Evolutionary conservation across 2,888 invertebrate species (phyloP).

Genomic region (Epinotia brunnichana): DNA sequence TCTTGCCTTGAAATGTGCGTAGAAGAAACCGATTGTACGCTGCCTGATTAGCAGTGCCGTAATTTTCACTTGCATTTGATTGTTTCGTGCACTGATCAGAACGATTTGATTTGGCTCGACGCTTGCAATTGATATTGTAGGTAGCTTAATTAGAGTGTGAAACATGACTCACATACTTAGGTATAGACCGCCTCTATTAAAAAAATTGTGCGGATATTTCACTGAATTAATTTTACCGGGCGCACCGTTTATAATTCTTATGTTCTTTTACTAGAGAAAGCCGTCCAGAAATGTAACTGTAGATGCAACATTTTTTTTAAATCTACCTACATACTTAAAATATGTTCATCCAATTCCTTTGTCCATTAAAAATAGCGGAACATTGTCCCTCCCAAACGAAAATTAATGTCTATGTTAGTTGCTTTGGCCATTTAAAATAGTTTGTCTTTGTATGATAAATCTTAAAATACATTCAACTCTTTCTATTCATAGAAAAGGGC

Average conservation of each 20-base stretch:
- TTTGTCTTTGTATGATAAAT: conserved; percentile 23
- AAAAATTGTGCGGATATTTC: conserved; percentile 51
- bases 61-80: conserved; percentile 64
- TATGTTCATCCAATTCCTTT: conserved; percentile 1
- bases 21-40: conserved; percentile 35
- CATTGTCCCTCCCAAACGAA: conserved; percentile 24
- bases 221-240: conserved; percentile 37
- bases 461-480: conserved; percentile 30
- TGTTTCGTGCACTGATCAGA: conserved; percentile 73
- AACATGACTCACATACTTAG: conserved; percentile 77
- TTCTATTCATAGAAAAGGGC: conserved; percentile 43
- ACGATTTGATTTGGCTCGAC: conserved; percentile 75
- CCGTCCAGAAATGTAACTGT: not conserved
- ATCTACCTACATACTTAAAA: conserved; percentile 30
- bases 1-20: conserved; percentile 32
- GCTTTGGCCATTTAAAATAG: conserved; percentile 19
- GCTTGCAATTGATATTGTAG: conserved; percentile 75
- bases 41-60: conserved; percentile 42
- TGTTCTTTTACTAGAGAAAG: conserved; percentile 33
- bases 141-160: conserved; percentile 82
- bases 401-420: conserved; percentile 13
- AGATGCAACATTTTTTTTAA: not conserved
- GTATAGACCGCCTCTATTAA: conserved; percentile 72
- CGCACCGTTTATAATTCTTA: conserved; percentile 1
- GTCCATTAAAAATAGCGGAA: not conserved